A percentile compares a stretch with the other conserved stretches of the same genome.
Conservation (phyloP, 2,113 vertebrate genomes). For the Tachysurus fulvidraco region DNA sequence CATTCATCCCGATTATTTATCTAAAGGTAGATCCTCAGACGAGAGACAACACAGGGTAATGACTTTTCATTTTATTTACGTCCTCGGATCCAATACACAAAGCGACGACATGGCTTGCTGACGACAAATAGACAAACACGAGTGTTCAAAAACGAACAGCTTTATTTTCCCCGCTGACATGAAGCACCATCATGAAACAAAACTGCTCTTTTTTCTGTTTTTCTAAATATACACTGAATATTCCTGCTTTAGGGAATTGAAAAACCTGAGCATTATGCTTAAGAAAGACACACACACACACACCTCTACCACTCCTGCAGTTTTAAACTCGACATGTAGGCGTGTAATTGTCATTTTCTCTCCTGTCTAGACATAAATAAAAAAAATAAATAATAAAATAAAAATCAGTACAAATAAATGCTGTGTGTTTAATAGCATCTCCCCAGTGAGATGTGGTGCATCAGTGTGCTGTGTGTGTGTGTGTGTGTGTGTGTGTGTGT, state of each 20-base stretch:
- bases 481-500: background rate
- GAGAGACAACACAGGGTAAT: too few species aligned
- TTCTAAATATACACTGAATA: too few species aligned
- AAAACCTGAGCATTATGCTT: background rate
- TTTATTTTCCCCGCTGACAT: background rate
- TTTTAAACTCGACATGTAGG: background rate
- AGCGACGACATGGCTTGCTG: too few species aligned
- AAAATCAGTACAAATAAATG: background rate
- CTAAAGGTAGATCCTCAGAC: too few species aligned
- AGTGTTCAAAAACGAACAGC: too few species aligned
- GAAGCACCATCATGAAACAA: too few species aligned
- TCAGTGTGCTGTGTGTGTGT: background rate
- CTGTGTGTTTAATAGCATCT: background rate
- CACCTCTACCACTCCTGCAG: background rate
- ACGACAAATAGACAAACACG: too few species aligned
- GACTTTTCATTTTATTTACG: too few species aligned
- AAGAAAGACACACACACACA: background rate
- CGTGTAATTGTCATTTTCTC: background rate
- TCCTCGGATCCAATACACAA: too few species aligned
- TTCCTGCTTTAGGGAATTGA: too few species aligned
- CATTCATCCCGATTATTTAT: too few species aligned
- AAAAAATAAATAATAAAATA: background rate
- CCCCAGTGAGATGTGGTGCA: background rate
- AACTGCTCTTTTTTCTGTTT: too few species aligned
- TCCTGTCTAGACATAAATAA: conserved; percentile 2